These are phyloP conservation scores for Hartigia nigra DNA, from an alignment of 2,888 invertebrate genomes.

Conservation along the genomic window DNA sequence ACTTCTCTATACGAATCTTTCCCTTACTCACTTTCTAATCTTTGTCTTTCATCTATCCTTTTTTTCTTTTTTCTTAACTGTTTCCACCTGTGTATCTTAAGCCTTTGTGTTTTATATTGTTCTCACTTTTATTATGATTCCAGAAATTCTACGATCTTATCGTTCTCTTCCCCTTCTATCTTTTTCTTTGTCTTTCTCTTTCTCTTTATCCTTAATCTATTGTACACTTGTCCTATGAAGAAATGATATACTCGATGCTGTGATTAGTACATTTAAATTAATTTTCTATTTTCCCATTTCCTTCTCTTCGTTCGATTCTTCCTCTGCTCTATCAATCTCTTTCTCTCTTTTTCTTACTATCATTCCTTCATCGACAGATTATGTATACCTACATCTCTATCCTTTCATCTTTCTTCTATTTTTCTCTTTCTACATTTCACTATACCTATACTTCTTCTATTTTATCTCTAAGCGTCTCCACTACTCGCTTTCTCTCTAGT, in stretches of 20 bases:
- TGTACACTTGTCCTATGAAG: neutral
- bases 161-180: constrained; percentile 10
- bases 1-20: constrained; percentile 6
- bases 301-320: constrained; percentile 15
- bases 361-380: constrained; percentile 10
- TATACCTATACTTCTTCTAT: neutral
- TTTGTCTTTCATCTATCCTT: constrained; percentile 17
- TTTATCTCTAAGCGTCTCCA: neutral
- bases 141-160: neutral
- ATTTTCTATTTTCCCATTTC: constrained; percentile 11
- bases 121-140: constrained; percentile 4
- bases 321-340: neutral
- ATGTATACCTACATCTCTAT: constrained; percentile 10
- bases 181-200: constrained; percentile 15
- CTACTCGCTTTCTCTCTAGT: constrained; percentile 1
- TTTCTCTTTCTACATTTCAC: constrained; percentile 5
- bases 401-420: constrained; percentile 10
- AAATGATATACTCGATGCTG: constrained; percentile 5
- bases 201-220: neutral
- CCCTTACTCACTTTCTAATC: neutral
- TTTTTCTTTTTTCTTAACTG: neutral
- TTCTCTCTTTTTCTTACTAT: constrained; percentile 6
- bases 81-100: neutral
- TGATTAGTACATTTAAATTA: neutral
- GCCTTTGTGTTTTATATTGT: constrained; percentile 7